Percentiles rank a stretch among this genome's conserved stretches.
Evolutionary conservation across 2,888 invertebrate genomes (phyloP).

Genomic region (Drosophila mulleri): DNA sequence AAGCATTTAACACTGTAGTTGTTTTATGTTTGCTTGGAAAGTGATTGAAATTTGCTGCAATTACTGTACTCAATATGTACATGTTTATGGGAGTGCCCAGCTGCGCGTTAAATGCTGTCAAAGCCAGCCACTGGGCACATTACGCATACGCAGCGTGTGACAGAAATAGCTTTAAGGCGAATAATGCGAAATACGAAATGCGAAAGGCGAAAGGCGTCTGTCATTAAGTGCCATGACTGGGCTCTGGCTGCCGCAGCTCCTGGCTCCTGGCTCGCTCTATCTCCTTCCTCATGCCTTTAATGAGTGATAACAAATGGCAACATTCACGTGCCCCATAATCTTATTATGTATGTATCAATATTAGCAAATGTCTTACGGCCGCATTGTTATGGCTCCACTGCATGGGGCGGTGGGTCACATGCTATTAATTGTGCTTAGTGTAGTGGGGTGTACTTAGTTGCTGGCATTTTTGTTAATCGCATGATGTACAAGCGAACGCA

Average conservation of each 20-base stretch:
- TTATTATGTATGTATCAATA: conserved; percentile 71
- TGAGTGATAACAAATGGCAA: conserved; percentile 71
- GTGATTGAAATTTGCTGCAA: conserved; percentile 37
- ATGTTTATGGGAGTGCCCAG: conserved; percentile 31
- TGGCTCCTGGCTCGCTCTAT: too few relatives aligned
- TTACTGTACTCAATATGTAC: conserved; percentile 28
- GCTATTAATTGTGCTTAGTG: conserved; percentile 80
- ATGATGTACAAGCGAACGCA: conserved; percentile 57
- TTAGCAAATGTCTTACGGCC: conserved; percentile 55
- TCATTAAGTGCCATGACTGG: conserved; percentile 54
- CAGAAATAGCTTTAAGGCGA: conserved; percentile 36
- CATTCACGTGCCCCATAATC: conserved; percentile 75
- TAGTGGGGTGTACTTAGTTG: conserved; percentile 70
- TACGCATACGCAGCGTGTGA: conserved; percentile 52
- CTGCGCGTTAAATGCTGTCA: conserved; percentile 53
- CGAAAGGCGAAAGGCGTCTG: conserved; percentile 36
- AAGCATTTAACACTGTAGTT: conserved; percentile 24
- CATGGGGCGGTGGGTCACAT: not conserved
- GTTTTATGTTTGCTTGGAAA: conserved; percentile 1
- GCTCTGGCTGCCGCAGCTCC: not conserved
- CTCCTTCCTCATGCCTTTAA: conserved; percentile 38
- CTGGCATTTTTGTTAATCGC: conserved; percentile 77
- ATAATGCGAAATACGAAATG: not conserved
- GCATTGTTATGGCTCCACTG: conserved; percentile 59
- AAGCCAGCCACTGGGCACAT: conserved; percentile 39